Evolutionary conservation across 2,113 vertebrate genomes (phyloP), one percentile per base, ranked within the genome.

Genomic region (Poeciliopsis prolifica): DNA sequence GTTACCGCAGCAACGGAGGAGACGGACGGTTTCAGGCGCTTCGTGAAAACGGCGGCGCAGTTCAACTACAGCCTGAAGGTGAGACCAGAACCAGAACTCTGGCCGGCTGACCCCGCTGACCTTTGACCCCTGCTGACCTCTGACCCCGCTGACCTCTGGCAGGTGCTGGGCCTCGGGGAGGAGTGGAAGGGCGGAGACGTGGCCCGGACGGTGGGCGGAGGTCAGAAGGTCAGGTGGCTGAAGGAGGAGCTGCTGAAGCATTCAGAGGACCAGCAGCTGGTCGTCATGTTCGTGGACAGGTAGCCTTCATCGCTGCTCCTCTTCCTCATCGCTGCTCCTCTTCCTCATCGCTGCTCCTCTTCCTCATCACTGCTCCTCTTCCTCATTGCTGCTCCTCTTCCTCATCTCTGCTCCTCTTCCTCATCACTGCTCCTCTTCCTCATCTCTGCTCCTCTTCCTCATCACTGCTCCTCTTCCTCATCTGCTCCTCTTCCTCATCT

Each of bases 171-270:
- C 58, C 84, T 94, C 81, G 93, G 93, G 1, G 90, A 95, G 88
- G 90, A 94, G 26, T 97, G 97, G 97, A 94, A 86, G 73, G 97
- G 94, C 0, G 94, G 94, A 0, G 94, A 95, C 7, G 91, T 95
- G 37, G 93, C 94, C 3, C 86, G 94, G 12, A 97, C 97, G 0
- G 95, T 97, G 0, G 97, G 97, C 0, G 97, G 97, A 60, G 97
- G 97, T 10, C 97, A 97, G 94, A 97, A 97, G 84, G 97, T 97
- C 24, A 89, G 97, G n/a, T 97, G 96, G 96, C 75, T 97, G 74
- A 96, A 96, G 87, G 93, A 92, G 9, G 96, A 96, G 80, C 95
- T 97, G 83, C 91, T 95, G 61, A 95, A 94, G 68, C 86, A 95
- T 0, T 85, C 88, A 0, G 89, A 92, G 17, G 84, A 82, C 4